Base-by-base conservation (phyloP, 2,797 vertebrate species). In the Schizothorax lantsangensis region DNA sequence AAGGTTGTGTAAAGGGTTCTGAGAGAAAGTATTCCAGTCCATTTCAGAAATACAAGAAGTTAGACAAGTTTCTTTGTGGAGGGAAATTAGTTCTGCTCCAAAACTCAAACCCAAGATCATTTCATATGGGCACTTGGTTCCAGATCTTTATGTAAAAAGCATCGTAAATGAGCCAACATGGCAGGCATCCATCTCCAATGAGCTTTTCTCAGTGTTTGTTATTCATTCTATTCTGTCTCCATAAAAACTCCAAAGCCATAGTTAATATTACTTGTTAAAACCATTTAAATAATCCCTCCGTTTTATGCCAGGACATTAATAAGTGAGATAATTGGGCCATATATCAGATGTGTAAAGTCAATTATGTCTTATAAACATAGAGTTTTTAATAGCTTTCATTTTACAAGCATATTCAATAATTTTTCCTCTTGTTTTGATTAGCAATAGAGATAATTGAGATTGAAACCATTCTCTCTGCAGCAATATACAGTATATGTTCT, bases 381-480 rank as follows among this genome's bases (percentile, higher is more conserved):
- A 90, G 74, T 90, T 43, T 91, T 91, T 84, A 86, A 89, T 59
- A 83, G 84, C 88, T 86, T 45, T 57, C n/a, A 78, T 89, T 93
- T 89, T 91, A 92, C 87, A 89, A 89, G 91, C 89, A 88, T 87
- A 91, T 91, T 91, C 86, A 66, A 84, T 89, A 91, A 89, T 92
- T 89, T 90, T 89, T 84, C 91, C 86, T 90, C 88, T 89, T 2
- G 10, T 47, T 84, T 3, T 86, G 15, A 86, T 64, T 64, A 45
- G 52, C 38, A 57, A 54, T 54, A 89, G 91, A 88, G 91, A 90
- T 90, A 90, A 87, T 59, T 89, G 90, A 82, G 88, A 93, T 49
- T 68, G 62, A 81, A 68, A 49, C 9, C 5, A 1, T 66, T 80
- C 23, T 73, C 9, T 47, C 21, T 47, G 40, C 40, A 36, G 19